Conservation (phyloP, 2,888 invertebrate genomes). For the Hybos culiciformis region DNA sequence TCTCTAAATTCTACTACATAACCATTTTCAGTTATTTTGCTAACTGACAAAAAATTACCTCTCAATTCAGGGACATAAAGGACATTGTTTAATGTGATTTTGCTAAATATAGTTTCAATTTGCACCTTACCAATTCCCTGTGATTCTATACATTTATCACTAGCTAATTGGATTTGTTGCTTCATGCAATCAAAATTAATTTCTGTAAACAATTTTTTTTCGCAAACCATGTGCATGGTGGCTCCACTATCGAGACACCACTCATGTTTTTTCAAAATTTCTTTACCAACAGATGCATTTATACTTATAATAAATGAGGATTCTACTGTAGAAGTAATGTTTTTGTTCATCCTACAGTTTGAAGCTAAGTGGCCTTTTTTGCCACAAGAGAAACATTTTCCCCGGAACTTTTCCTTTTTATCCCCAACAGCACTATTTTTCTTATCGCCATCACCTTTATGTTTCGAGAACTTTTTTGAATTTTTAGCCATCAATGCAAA, state of each 20-base stretch:
- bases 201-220: background rate
- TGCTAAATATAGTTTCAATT: background rate
- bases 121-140: background rate
- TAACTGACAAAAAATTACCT: slow-evolving; percentile 1
- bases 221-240: background rate
- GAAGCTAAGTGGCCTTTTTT: background rate
- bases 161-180: too few relatives aligned
- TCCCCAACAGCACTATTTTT: too few relatives aligned
- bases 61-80: background rate
- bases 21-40: background rate
- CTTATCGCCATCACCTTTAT: too few relatives aligned
- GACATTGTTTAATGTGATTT: background rate
- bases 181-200: too few relatives aligned
- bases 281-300: background rate
- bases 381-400: background rate
- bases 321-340: background rate
- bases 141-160: too few relatives aligned
- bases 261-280: background rate
- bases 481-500: background rate
- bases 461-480: background rate
- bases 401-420: too few relatives aligned
- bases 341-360: background rate
- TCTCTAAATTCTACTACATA: background rate
- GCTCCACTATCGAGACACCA: background rate
- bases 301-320: background rate